phyloP scores from a whole-genome alignment of 2,113 vertebrate species.

The Rhabdomys dilectus region DNA sequence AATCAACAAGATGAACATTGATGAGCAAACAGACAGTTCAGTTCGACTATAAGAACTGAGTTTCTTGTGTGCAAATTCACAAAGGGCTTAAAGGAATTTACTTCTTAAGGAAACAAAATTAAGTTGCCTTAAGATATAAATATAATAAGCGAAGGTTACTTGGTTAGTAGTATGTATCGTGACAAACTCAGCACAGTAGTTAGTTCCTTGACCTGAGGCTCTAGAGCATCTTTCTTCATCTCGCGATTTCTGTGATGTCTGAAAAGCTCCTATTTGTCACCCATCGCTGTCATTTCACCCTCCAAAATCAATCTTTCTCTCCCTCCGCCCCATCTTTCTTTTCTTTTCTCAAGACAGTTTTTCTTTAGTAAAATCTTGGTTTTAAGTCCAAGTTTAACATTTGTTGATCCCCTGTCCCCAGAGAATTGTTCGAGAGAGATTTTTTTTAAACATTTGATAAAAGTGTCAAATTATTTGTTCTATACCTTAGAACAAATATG shows the following conservation, averaged over 20 bases:
- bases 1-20: background rate
- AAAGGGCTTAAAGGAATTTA: background rate
- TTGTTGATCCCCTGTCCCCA: slow-evolving; percentile 6
- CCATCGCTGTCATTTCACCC: background rate
- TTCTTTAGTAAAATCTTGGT: background rate
- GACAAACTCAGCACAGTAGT: background rate
- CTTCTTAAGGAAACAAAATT: background rate
- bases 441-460: background rate
- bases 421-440: background rate
- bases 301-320: background rate
- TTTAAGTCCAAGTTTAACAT: background rate
- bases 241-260: background rate
- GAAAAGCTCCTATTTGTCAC: background rate
- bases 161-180: background rate
- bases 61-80: background rate
- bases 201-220: background rate
- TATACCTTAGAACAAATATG: background rate
- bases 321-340: background rate
- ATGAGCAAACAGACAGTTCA: background rate
- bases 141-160: background rate
- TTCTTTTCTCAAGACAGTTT: background rate
- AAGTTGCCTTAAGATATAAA: background rate
- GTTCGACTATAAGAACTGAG: background rate
- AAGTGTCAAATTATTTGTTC: background rate
- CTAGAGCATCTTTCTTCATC: background rate